A percentile compares a stretch with the other conserved stretches of the same genome.
These are phyloP conservation scores for Channa argus DNA, from an alignment of 2,113 vertebrate species.

Conservation along the genomic window DNA sequence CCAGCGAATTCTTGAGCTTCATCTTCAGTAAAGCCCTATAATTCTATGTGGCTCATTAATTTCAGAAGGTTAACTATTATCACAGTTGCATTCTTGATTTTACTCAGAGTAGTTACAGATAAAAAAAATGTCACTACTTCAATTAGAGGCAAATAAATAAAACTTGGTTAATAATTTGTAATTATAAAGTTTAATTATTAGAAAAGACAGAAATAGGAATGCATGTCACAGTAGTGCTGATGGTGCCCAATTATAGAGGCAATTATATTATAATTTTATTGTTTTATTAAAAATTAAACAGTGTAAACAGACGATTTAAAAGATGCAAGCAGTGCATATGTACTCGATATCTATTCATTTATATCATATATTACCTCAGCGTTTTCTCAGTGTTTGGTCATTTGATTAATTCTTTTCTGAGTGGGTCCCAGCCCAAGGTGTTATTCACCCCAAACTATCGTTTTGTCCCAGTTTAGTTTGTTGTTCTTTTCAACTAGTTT, in stretches of 20 bases:
- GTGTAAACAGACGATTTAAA: no score
- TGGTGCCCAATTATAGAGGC: neutral
- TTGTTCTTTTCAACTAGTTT: neutral
- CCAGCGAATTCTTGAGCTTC: neutral
- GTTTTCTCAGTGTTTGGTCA: neutral
- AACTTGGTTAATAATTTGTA: conserved; percentile 18
- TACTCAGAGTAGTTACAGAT: neutral
- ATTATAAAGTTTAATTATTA: neutral
- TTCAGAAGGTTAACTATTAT: conserved; percentile 22
- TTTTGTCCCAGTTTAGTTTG: neutral
- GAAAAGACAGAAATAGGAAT: neutral
- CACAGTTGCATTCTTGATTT: neutral
- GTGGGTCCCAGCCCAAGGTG: no score
- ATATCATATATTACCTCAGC: no score
- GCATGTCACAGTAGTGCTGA: conserved; percentile 1
- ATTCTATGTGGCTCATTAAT: conserved; percentile 5
- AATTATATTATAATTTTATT: conserved; percentile 17
- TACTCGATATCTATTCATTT: neutral
- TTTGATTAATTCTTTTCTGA: neutral
- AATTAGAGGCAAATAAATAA: neutral
- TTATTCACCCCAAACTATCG: neutral
- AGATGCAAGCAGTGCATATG: neutral
- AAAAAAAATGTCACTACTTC: neutral
- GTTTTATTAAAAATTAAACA: neutral
- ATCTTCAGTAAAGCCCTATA: conserved; percentile 4